A percentile compares a stretch with the other conserved stretches of the same genome.
Evolutionary conservation across 2,888 invertebrate genomes (phyloP).

Genomic region (Ethmia dodecea): DNA sequence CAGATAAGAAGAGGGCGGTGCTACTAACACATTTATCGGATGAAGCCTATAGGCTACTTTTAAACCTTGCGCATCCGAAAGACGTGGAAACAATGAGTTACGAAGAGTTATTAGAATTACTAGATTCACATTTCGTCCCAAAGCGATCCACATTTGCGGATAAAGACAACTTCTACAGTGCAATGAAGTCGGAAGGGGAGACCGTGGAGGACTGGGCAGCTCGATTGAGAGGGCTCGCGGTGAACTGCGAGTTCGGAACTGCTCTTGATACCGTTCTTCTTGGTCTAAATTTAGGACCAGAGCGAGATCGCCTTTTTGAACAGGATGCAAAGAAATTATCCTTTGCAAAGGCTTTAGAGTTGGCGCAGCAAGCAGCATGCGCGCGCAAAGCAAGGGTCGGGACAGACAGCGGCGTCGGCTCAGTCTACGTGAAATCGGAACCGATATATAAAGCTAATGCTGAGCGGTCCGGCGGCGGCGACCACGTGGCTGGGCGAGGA

Average conservation of each 20-base stretch:
- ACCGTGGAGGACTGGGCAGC: slow-evolving; percentile 16
- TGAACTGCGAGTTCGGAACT: slow-evolving; percentile 16
- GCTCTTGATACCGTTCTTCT: slow-evolving; percentile 16
- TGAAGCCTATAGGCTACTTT: slow-evolving; percentile 10
- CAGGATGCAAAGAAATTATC: slow-evolving; percentile 10
- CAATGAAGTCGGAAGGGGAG: slow-evolving; percentile 9
- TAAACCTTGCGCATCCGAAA: slow-evolving; percentile 15
- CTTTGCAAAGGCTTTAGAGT: slow-evolving; percentile 11
- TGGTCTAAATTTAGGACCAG: slow-evolving; percentile 14
- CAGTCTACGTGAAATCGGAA: no score
- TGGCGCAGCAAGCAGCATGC: slow-evolving; percentile 11
- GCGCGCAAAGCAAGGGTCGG: slow-evolving; percentile 4
- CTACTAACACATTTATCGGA: no score
- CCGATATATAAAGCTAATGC: no score
- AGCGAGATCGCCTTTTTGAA: slow-evolving; percentile 13
- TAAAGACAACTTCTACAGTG: slow-evolving; percentile 13
- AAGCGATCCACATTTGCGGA: slow-evolving; percentile 16
- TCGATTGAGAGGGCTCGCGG: slow-evolving; percentile 13
- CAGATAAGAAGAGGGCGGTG: no score
- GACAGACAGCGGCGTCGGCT: not conserved
- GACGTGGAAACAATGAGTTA: slow-evolving; percentile 10
- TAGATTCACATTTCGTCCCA: slow-evolving; percentile 15
- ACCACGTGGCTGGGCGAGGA: not conserved
- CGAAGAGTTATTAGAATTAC: slow-evolving; percentile 10
- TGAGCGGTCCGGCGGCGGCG: not conserved